Evolutionary conservation across 2,113 vertebrate genomes (phyloP), one percentile per base, ranked within the genome.

Genomic region (Okapia johnstoni): DNA sequence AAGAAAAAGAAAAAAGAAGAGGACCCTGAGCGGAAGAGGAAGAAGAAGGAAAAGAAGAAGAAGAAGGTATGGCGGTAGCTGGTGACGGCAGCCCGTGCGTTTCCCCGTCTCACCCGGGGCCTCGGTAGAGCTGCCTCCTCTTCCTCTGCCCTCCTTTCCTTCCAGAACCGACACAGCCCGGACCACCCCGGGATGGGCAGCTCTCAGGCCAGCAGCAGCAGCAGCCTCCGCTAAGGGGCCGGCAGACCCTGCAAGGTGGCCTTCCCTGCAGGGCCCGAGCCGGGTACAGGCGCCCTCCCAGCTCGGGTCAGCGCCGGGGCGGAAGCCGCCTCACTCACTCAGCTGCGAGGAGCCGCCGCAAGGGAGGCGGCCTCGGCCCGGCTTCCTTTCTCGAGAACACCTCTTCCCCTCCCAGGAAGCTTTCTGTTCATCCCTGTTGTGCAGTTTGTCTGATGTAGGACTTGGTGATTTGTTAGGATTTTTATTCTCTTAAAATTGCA

Each of bases 1-100:
- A 99, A 99, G 98, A 99, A 99, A 98, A 99, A 99, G 99, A 99
- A 99, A 98, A 99, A 99, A 94, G 99, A 99, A 1, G 99, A 99
- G 33, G 99, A 99, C 97, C 99, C 99, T 0, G 99, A 99, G 48
- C 98, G 99, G 94, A 99, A 99, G 96, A 99, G 99, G 98, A 99
- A 99, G 98, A 99, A 99, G 99, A 99, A 99, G 98, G 99, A 99
- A 90, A 99, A 99, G 98, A 99, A 99, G 98, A 99, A 99, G 98
- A 99, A 99, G 98, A 99, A 99, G 99, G 99, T 99, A 97, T 87
- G 94, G 6, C 43, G 14, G 86, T 55, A 11, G 40, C 46, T 15
- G 48, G 28, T 40, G 70, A 21, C 28, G 40, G 19, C 17, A 57
- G 61, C 33, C n/a, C 33, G 2, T 12, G 57, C 77, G 55, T 66